These are phyloP conservation scores for Pandemis cinnamomeana DNA, from an alignment of 2,888 invertebrate species.

Conservation along the genomic window DNA sequence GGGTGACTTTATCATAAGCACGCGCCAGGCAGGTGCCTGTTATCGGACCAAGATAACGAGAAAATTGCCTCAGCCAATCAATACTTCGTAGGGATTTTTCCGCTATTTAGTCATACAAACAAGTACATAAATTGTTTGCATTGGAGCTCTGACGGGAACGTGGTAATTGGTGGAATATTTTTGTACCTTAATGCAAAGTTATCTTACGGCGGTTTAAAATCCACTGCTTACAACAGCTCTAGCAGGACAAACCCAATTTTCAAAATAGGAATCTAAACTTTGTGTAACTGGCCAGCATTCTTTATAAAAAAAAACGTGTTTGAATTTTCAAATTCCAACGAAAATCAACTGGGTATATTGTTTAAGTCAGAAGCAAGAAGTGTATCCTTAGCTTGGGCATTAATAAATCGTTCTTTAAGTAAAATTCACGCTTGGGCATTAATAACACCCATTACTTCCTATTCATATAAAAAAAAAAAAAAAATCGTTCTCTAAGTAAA, in stretches of 20 bases:
- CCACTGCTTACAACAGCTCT: background rate
- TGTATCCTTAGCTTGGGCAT: too few relatives aligned
- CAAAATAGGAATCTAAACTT: background rate
- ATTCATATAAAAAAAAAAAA: too few relatives aligned
- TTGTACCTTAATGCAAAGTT: background rate
- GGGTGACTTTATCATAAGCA: slow-evolving; percentile 70
- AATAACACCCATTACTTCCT: too few relatives aligned
- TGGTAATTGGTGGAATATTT: too few relatives aligned
- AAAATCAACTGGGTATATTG: too few relatives aligned
- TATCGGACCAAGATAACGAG: slow-evolving; percentile 73
- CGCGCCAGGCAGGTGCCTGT: slow-evolving; percentile 66
- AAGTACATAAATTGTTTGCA: background rate
- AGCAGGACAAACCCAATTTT: too few relatives aligned
- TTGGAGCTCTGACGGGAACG: background rate
- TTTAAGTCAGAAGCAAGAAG: too few relatives aligned
- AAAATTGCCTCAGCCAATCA: slow-evolving; percentile 76
- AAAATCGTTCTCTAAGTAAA: too few relatives aligned
- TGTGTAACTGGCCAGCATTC: background rate
- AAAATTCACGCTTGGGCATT: too few relatives aligned
- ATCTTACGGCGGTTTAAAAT: background rate
- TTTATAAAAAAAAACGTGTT: background rate
- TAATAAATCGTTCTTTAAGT: too few relatives aligned
- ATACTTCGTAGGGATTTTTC: slow-evolving; percentile 56
- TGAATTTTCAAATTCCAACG: background rate
- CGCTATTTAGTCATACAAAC: background rate